Percentiles rank a stretch among this genome's conserved stretches.
These are phyloP conservation scores for Urocolius indicus DNA, from an alignment of 2,113 vertebrate genomes.

Conservation along the genomic window DNA sequence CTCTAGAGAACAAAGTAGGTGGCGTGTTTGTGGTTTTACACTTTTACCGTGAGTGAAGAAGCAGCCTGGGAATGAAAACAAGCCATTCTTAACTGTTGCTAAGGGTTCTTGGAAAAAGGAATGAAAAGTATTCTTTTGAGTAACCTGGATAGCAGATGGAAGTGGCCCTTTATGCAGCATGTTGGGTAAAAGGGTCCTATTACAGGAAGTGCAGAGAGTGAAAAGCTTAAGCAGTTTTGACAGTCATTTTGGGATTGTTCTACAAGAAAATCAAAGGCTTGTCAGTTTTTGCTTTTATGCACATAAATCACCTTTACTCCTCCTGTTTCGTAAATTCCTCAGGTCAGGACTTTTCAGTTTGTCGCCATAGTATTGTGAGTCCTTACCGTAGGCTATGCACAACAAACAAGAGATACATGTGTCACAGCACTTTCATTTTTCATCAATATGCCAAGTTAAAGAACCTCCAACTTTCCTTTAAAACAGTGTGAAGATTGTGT, in stretches of 20 bases:
- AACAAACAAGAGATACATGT: background rate
- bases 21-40: background rate
- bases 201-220: background rate
- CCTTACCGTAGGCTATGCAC: background rate
- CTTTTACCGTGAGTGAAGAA: background rate
- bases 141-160: background rate
- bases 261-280: constrained; percentile 53
- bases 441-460: background rate
- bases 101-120: background rate
- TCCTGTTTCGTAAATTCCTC: background rate
- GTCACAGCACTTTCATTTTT: constrained; percentile 20
- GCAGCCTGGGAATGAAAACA: background rate
- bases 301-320: constrained; percentile 61
- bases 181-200: constrained; percentile 31
- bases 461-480: background rate
- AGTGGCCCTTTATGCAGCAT: background rate
- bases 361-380: background rate
- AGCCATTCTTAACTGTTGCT: background rate
- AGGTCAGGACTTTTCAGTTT: constrained; percentile 38
- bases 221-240: constrained; percentile 12
- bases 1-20: background rate
- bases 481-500: background rate
- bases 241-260: constrained; percentile 40
- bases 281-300: constrained; percentile 54
- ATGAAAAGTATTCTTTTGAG: background rate